Conservation (phyloP, 1,140 invertebrate species). For the Zophobas morio region DNA sequence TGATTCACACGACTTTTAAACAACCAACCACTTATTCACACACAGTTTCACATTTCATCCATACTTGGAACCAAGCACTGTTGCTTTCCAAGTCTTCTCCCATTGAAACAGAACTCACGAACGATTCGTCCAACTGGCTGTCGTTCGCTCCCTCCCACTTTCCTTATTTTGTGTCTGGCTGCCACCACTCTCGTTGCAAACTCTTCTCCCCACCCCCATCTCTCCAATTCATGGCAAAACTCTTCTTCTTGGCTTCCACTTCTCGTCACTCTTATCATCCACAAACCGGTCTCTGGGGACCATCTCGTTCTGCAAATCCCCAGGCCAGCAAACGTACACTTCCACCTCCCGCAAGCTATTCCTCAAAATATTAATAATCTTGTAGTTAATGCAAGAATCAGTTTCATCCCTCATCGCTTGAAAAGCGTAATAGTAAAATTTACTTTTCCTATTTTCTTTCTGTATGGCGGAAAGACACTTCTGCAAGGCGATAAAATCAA, state of each 20-base stretch:
- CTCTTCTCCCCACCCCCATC: too few species aligned
- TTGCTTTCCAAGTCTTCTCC: too few species aligned
- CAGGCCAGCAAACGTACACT: constrained; percentile 50
- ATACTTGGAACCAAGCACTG: too few species aligned
- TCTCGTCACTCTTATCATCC: not conserved
- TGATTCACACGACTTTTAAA: too few species aligned
- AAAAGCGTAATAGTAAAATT: constrained; percentile 54
- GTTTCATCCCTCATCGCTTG: constrained; percentile 50
- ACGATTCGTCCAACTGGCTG: too few species aligned
- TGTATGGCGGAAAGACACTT: constrained; percentile 57
- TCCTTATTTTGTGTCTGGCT: too few species aligned
- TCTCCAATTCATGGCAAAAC: too few species aligned
- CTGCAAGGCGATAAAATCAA: constrained; percentile 53
- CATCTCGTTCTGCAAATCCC: not conserved
- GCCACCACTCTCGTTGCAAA: too few species aligned
- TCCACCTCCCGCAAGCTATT: constrained; percentile 51
- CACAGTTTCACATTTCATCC: too few species aligned
- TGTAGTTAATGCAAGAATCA: constrained; percentile 51
- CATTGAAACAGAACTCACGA: too few species aligned
- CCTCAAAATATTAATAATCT: constrained; percentile 56
- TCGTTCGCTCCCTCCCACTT: too few species aligned
- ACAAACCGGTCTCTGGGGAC: not conserved
- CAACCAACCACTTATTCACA: too few species aligned
- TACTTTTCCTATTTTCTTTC: constrained; percentile 47
- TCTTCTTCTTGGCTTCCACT: not conserved